Conservation (phyloP, 2,113 vertebrate genomes). For the Oryctolagus cuniculus region mOryCun1.1 NC_091433.1:188555001-188555500, state of each 20-base stretch:
- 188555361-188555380: background rate
- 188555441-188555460: background rate
- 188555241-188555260: background rate
- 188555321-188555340: too few species aligned
- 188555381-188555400: background rate
- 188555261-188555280: background rate
- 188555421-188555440: background rate
- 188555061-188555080: background rate
- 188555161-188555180: background rate
- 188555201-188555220: background rate
- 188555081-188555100: background rate
- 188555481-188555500: background rate
- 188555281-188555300: background rate
- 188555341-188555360: background rate
- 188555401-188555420: background rate
- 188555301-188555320: fast-evolving
- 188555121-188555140: background rate
- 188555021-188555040: background rate
- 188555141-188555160: background rate
- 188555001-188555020: background rate
- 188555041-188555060: background rate
- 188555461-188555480: fast-evolving
- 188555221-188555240: background rate
- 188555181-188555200: background rate
- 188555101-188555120: background rate